A percentile compares a stretch with the other conserved stretches of the same genome.
These are phyloP conservation scores for Microcebus jonahi DNA, from an alignment of 2,113 vertebrate species.

Conservation along the genomic window DNA sequence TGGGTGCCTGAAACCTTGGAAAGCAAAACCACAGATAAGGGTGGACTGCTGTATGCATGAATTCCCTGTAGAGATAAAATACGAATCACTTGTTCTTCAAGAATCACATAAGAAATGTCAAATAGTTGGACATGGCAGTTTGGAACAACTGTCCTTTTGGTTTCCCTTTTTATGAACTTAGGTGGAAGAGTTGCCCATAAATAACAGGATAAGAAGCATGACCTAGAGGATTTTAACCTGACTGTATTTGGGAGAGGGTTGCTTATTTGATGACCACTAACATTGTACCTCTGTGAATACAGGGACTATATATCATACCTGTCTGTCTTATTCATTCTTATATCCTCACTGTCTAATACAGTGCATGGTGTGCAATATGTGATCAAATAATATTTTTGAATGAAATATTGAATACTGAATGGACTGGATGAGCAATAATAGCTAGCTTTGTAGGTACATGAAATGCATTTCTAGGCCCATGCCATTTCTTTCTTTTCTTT, in stretches of 20 bases:
- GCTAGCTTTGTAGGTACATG: neutral
- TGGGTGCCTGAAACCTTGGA: neutral
- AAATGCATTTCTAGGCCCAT: neutral
- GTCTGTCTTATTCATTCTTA: neutral
- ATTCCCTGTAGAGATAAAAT: neutral
- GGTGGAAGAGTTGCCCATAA: neutral
- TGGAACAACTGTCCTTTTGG: neutral
- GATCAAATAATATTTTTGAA: neutral
- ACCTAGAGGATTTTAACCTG: neutral
- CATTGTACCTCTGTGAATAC: neutral
- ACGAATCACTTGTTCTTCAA: neutral
- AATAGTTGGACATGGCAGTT: neutral
- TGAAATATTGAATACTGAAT: neutral
- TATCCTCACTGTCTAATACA: neutral
- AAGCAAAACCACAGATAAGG: neutral
- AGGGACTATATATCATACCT: rapidly evolving
- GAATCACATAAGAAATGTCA: slow-evolving; percentile 5
- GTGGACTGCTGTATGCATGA: neutral
- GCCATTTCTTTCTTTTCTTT: neutral
- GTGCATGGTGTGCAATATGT: neutral
- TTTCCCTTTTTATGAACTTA: neutral
- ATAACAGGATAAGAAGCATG: neutral
- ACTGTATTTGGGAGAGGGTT: neutral
- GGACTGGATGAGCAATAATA: neutral
- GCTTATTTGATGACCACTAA: neutral